phyloP scores from a whole-genome alignment of 2,797 vertebrate genomes.

The Bradypodion pumilum region DNA sequence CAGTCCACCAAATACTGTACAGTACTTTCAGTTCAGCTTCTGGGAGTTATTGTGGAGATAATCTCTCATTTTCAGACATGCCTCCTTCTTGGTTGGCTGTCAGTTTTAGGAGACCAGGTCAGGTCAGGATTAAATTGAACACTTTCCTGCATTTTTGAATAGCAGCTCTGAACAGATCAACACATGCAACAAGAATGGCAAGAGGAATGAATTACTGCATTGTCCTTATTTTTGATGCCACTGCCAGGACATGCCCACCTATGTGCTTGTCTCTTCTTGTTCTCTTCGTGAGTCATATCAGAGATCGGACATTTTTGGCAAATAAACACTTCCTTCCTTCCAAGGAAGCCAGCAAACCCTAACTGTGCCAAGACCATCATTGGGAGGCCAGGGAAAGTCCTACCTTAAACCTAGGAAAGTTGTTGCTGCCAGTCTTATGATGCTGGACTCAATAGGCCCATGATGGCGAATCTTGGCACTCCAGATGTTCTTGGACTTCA shows the following conservation, averaged over 20 bases:
- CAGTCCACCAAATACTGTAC: too few relatives aligned
- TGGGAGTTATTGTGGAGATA: not conserved
- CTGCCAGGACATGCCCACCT: slow-evolving; percentile 46
- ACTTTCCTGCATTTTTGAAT: slow-evolving; percentile 62
- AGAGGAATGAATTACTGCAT: slow-evolving; percentile 45
- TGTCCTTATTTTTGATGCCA: slow-evolving; percentile 40
- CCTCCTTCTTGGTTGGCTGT: slow-evolving; percentile 12
- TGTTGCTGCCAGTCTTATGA: too few relatives aligned
- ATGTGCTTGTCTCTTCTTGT: slow-evolving; percentile 34
- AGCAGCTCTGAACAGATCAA: slow-evolving; percentile 48
- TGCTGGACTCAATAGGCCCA: too few relatives aligned
- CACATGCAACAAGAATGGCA: not conserved
- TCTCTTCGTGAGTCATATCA: slow-evolving; percentile 34
- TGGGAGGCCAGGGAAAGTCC: not conserved
- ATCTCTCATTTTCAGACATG: not conserved
- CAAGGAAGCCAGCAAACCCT: slow-evolving; percentile 5
- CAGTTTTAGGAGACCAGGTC: slow-evolving; percentile 21
- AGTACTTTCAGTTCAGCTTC: not conserved
- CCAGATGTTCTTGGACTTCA: too few relatives aligned
- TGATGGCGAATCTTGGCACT: too few relatives aligned
- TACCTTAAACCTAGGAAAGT: too few relatives aligned
- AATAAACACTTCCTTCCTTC: slow-evolving; percentile 16
- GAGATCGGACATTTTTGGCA: slow-evolving; percentile 35
- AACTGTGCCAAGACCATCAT: slow-evolving; percentile 37
- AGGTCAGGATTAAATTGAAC: slow-evolving; percentile 67